phyloP scores from a whole-genome alignment of 2,113 vertebrate genomes.

The Odontophorus gujanensis region DNA sequence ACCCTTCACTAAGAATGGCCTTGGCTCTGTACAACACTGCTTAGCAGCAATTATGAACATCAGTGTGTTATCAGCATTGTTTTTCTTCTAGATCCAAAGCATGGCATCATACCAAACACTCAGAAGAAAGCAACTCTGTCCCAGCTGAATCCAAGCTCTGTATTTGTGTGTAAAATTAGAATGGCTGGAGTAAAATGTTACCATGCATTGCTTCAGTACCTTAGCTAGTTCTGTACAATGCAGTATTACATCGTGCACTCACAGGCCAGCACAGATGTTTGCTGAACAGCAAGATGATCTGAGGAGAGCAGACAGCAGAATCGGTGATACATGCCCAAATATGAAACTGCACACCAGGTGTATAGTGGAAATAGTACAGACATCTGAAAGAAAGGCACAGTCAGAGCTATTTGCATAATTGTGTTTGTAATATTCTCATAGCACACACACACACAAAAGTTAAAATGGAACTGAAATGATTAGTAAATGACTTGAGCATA shows the following conservation, averaged over 20 bases:
- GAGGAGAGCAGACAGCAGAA: neutral
- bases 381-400: neutral
- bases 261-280: neutral
- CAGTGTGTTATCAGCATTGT: too few relatives aligned
- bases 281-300: neutral
- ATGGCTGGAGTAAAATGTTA: neutral
- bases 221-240: neutral
- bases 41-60: too few relatives aligned
- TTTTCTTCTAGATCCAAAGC: too few relatives aligned
- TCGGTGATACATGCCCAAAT: neutral
- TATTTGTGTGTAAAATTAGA: neutral
- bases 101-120: too few relatives aligned
- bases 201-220: neutral
- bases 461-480: neutral
- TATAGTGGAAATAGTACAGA: neutral
- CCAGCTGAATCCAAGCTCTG: too few relatives aligned
- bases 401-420: neutral
- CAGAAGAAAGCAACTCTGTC: too few relatives aligned
- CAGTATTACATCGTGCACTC: neutral
- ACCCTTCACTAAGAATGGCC: too few relatives aligned
- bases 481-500: neutral
- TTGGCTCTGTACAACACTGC: too few relatives aligned
- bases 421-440: neutral
- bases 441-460: neutral
- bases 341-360: neutral